Evolutionary conservation across 2,113 vertebrate species (phyloP).

Genomic region (Chloropsis hardwickii): DNA sequence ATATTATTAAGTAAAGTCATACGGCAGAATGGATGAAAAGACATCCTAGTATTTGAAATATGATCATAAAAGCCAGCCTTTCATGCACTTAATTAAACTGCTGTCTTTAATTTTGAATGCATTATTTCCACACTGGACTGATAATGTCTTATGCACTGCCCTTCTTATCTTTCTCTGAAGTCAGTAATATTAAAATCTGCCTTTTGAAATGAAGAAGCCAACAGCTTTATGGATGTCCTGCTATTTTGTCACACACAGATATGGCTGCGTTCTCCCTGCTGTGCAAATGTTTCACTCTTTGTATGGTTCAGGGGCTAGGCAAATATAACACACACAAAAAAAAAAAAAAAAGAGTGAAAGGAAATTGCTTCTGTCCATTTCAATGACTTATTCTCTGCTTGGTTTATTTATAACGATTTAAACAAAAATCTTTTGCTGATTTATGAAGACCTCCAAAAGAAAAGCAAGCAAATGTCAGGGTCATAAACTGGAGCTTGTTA

Average conservation of each 20-base stretch:
- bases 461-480: slow-evolving; percentile 57
- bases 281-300: neutral
- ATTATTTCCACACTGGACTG: slow-evolving; percentile 67
- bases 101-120: slow-evolving; percentile 71
- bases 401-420: slow-evolving; percentile 20
- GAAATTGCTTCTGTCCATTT: slow-evolving; percentile 44
- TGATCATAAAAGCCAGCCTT: slow-evolving; percentile 68
- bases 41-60: slow-evolving; percentile 69
- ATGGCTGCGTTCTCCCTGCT: neutral
- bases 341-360: neutral
- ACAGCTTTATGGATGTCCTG: neutral
- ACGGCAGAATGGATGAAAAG: slow-evolving; percentile 71
- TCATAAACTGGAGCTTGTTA: slow-evolving; percentile 41
- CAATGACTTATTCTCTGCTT: neutral
- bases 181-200: slow-evolving; percentile 60
- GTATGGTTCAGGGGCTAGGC: neutral
- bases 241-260: neutral
- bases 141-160: slow-evolving; percentile 54
- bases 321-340: neutral
- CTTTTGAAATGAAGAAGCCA: slow-evolving; percentile 54
- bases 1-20: slow-evolving; percentile 69
- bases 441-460: slow-evolving; percentile 34
- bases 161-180: slow-evolving; percentile 64
- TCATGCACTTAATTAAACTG: slow-evolving; percentile 75
- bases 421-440: neutral